Conservation (phyloP, 2,888 invertebrate genomes). For the Lithodes maja region DNA sequence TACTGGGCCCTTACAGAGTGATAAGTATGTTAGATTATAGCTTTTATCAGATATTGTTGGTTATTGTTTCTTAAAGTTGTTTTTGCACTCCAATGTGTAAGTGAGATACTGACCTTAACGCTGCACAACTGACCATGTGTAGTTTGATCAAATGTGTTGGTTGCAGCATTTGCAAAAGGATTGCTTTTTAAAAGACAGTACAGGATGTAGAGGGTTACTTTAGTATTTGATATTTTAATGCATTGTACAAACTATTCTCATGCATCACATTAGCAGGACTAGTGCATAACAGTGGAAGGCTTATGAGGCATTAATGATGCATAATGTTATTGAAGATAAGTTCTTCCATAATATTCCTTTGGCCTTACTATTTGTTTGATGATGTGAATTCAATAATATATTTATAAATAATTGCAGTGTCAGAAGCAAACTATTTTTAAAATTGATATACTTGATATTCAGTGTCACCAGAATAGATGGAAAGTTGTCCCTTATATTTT, state of each 20-base stretch:
- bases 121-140: neutral
- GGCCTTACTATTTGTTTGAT: constrained; percentile 67
- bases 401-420: constrained; percentile 67
- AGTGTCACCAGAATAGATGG: constrained; percentile 67
- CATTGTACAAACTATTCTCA: constrained; percentile 65
- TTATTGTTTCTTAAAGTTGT: constrained; percentile 17
- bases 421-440: constrained; percentile 68
- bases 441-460: constrained; percentile 68
- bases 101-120: neutral
- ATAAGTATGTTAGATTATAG: constrained; percentile 35
- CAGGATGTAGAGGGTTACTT: constrained; percentile 26
- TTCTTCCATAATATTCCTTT: constrained; percentile 69
- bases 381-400: constrained; percentile 55
- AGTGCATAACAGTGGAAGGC: constrained; percentile 64
- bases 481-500: constrained; percentile 61
- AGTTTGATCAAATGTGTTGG: neutral
- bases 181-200: constrained; percentile 53
- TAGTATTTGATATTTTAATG: constrained; percentile 54
- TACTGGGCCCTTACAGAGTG: neutral
- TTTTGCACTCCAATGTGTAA: constrained; percentile 20
- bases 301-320: constrained; percentile 63
- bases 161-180: constrained; percentile 29
- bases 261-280: constrained; percentile 60
- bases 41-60: constrained; percentile 9
- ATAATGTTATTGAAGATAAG: constrained; percentile 66